Base-by-base conservation (phyloP, 2,797 vertebrate genomes). In the Rhabdophis nuchalis region DNA sequence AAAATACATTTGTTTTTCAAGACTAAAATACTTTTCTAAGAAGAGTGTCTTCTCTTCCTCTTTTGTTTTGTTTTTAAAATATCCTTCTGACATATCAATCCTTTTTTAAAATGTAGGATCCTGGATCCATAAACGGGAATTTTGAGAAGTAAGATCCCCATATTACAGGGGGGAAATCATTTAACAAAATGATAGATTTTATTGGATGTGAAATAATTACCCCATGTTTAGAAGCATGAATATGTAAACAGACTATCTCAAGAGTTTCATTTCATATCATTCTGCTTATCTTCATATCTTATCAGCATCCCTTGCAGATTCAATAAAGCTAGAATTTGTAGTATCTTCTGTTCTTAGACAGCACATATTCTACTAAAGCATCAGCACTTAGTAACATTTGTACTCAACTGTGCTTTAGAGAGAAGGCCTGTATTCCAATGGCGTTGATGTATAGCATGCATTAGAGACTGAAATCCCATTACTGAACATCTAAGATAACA, bases 401-500 rank as follows among this genome's bases (percentile, higher is more conserved):
- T 87, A 61, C 27, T 61, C 60, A 32, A 68, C 13, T 68, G 29
- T 50, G 5, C 91, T 10, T 41, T 27, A 93, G 92, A 88, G 36
- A 89, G 54, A 18, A 68, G 32, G 60, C 7, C 88, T 0, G 91
- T 1, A n/a, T 95, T 14, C 5, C 25, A 27, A 36, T 5, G 64
- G 6, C 0, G 1, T 3, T 58, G n/a, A 60, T 23, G 41, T 61
- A n/a, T 88, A 61, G 41, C 58, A 88, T 50, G 25, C 16, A 88
- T 96, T 86, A 93, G 54, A 85, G 72, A 50, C 90, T 54, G n/a
- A 86, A 96, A 64, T 92, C 36, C 41, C 90, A 86, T 90, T 87
- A 0, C 90, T 29, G 86, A 92, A 77, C 32, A 41, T 41, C 88
- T 92, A 0, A 56, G n/a, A 10, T n/a, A 56, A 86, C 23, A 23